phyloP scores from a whole-genome alignment of 1,140 invertebrate species.

The Dolichoris vasculosae region DNA sequence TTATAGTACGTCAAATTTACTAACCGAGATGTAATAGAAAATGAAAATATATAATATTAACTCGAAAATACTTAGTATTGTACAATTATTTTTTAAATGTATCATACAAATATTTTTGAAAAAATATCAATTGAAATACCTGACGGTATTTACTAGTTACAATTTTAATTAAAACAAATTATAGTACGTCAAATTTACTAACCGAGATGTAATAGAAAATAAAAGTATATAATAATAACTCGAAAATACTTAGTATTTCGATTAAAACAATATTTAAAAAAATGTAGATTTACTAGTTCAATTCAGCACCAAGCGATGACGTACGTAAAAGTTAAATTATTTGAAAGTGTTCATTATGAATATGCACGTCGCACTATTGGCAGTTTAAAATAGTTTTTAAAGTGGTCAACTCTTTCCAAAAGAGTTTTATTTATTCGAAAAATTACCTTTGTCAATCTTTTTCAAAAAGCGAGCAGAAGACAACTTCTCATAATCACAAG shows the following conservation, averaged over 20 bases:
- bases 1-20: not conserved
- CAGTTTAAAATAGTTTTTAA: conserved; percentile 31
- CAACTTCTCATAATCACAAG: conserved; percentile 41
- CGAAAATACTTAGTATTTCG: not conserved
- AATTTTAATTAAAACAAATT: not conserved
- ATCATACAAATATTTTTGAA: too few relatives aligned
- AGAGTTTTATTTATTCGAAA: conserved; percentile 32
- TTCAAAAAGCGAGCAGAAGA: conserved; percentile 39
- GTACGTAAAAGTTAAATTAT: not conserved
- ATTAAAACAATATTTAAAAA: conserved; percentile 4
- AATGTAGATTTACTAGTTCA: not conserved
- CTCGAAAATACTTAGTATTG: not conserved
- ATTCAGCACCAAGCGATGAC: conserved; percentile 35
- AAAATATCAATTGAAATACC: not conserved
- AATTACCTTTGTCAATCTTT: conserved; percentile 31
- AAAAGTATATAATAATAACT: not conserved
- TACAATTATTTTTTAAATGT: not conserved
- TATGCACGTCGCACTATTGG: not conserved
- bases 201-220: not conserved
- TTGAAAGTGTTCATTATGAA: conserved; percentile 1
- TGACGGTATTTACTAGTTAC: not conserved
- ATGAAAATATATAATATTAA: not conserved
- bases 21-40: not conserved
- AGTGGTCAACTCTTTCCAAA: conserved; percentile 42
- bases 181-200: not conserved